phyloP scores from a whole-genome alignment of 2,888 invertebrate species.

The Ametastegia equiseti region DNA sequence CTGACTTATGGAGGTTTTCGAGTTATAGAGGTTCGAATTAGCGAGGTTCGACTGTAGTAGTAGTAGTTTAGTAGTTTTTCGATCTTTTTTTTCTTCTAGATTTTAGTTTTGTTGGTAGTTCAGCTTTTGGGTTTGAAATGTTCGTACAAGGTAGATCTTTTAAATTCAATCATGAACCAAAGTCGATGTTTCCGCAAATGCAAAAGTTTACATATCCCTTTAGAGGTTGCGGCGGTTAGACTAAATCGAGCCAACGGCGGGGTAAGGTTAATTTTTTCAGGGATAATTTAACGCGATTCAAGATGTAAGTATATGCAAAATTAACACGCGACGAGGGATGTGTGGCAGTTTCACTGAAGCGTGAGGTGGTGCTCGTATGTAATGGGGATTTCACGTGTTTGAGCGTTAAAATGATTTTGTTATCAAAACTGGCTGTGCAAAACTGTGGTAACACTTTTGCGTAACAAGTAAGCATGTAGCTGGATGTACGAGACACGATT shows the following conservation, averaged over 20 bases:
- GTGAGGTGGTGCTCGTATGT: not conserved
- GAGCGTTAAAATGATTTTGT: constrained; percentile 11
- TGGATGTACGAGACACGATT: not conserved
- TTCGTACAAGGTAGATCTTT: too few species aligned
- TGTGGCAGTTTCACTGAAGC: not conserved
- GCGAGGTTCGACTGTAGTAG: too few species aligned
- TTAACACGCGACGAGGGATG: not conserved
- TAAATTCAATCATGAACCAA: too few species aligned
- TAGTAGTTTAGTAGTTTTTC: too few species aligned
- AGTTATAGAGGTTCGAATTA: too few species aligned
- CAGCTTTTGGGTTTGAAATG: too few species aligned
- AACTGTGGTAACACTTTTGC: constrained; percentile 7
- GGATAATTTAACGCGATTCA: not conserved
- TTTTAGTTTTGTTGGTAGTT: too few species aligned
- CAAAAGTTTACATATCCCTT: too few species aligned
- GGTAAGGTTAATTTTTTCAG: not conserved
- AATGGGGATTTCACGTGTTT: constrained; percentile 6
- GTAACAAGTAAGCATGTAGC: not conserved
- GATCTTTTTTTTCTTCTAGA: too few species aligned
- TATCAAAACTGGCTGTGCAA: constrained; percentile 18
- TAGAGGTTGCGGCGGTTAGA: too few species aligned
- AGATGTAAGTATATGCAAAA: constrained; percentile 1
- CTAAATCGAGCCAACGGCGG: not conserved
- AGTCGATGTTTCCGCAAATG: too few species aligned
- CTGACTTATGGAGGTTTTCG: too few species aligned